phyloP scores from a whole-genome alignment of 2,888 invertebrate genomes.

The Lasioglossum leucozonium region DNA sequence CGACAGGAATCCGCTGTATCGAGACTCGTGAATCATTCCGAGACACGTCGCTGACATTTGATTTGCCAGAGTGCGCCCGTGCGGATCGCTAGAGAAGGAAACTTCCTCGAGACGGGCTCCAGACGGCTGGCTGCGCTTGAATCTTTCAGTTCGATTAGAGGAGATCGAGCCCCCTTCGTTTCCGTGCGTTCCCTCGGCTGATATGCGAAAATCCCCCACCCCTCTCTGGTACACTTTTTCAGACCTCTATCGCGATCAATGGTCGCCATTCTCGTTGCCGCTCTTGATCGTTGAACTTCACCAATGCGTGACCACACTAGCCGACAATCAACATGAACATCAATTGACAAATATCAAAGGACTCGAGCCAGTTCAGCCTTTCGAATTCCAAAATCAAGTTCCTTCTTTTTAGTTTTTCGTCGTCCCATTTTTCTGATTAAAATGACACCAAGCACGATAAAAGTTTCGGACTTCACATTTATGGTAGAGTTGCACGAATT shows the following conservation, averaged over 20 bases:
- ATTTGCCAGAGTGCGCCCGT: constrained; percentile 37
- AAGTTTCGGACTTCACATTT: no score
- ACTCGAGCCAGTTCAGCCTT: no score
- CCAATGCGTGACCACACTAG: no score
- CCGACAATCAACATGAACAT: no score
- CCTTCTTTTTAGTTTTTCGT: no score
- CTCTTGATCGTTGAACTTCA: no score
- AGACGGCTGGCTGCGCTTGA: constrained; percentile 38
- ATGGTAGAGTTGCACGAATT: no score
- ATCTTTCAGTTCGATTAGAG: constrained; percentile 70
- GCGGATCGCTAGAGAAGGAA: constrained; percentile 17
- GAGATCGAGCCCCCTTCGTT: constrained; percentile 37
- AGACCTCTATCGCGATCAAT: not conserved
- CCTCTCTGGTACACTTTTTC: not conserved
- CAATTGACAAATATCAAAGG: no score
- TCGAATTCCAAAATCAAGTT: no score
- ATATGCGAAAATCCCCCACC: not conserved
- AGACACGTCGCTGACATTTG: constrained; percentile 42
- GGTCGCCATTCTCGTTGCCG: no score
- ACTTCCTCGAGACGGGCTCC: not conserved
- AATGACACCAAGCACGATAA: no score
- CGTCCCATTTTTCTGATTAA: no score
- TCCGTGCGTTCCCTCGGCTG: not conserved
- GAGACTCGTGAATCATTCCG: constrained; percentile 45
- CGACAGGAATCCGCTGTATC: constrained; percentile 30